These are phyloP conservation scores for Ryuthela nishihirai DNA, from an alignment of 2,888 invertebrate genomes.

Conservation along the genomic window DNA sequence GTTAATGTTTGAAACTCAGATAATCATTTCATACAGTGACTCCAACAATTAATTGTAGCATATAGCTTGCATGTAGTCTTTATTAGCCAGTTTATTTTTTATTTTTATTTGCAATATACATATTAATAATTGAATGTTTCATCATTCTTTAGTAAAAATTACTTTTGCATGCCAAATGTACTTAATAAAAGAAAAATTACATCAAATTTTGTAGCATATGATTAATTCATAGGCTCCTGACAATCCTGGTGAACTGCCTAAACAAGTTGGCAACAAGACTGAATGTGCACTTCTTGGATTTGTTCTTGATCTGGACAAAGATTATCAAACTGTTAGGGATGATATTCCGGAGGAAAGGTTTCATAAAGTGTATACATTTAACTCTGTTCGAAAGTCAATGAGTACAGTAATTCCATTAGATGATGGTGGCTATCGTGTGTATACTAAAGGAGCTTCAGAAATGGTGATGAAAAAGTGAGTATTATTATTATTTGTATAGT, in stretches of 20 bases:
- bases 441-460: slow-evolving; percentile 97
- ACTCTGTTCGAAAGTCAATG: slow-evolving; percentile 98
- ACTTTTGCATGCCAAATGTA: no score
- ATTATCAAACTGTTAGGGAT: slow-evolving; percentile 87
- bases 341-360: slow-evolving; percentile 87
- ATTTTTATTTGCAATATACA: not conserved
- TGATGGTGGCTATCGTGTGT: slow-evolving; percentile 78
- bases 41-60: no score
- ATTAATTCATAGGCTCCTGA: slow-evolving; percentile 60
- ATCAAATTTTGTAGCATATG: not conserved
- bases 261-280: slow-evolving; percentile 99
- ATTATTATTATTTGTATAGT: not conserved
- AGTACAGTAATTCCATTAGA: slow-evolving; percentile 87
- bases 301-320: slow-evolving; percentile 81
- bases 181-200: no score
- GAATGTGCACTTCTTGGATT: slow-evolving; percentile 97
- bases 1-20: no score
- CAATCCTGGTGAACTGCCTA: slow-evolving; percentile 75
- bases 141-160: no score
- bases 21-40: no score
- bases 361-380: slow-evolving; percentile 95
- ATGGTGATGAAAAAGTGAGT: slow-evolving; percentile 94
- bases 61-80: no score
- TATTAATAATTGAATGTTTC: no score
- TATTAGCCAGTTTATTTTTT: no score